Conservation (phyloP, 2,797 vertebrate species). For the Tinamus major region DNA sequence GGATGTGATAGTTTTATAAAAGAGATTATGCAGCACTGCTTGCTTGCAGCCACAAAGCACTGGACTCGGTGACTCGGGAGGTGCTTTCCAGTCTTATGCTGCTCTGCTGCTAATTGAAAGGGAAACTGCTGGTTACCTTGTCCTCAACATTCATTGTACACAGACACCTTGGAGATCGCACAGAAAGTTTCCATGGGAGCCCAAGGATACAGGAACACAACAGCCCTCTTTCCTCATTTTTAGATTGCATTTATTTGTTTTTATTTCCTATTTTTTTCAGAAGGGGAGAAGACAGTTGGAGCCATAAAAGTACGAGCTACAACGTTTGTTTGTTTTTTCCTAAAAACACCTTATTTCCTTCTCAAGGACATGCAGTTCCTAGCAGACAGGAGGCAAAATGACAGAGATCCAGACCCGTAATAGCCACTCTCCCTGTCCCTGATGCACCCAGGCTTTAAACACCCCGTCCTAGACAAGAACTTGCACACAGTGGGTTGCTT, state of each 20-base stretch:
- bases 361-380: background rate
- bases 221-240: background rate
- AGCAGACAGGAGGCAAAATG: background rate
- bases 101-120: slow-evolving; percentile 49
- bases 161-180: slow-evolving; percentile 28
- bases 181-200: background rate
- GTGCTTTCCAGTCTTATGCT: slow-evolving; percentile 41
- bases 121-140: slow-evolving; percentile 53
- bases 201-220: background rate
- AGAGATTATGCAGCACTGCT: slow-evolving; percentile 59
- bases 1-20: slow-evolving; percentile 64
- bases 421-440: background rate
- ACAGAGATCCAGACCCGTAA: background rate
- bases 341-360: background rate
- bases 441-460: background rate
- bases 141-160: slow-evolving; percentile 38
- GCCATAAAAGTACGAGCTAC: background rate
- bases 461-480: background rate
- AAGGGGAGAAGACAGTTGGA: background rate
- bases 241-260: background rate
- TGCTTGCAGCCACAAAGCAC: slow-evolving; percentile 58
- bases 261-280: background rate
- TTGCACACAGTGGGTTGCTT: background rate
- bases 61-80: background rate
- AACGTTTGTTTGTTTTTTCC: background rate